Evolutionary conservation across 1,140 invertebrate species (phyloP).

Genomic region (Cheumatopsyche charites): DNA sequence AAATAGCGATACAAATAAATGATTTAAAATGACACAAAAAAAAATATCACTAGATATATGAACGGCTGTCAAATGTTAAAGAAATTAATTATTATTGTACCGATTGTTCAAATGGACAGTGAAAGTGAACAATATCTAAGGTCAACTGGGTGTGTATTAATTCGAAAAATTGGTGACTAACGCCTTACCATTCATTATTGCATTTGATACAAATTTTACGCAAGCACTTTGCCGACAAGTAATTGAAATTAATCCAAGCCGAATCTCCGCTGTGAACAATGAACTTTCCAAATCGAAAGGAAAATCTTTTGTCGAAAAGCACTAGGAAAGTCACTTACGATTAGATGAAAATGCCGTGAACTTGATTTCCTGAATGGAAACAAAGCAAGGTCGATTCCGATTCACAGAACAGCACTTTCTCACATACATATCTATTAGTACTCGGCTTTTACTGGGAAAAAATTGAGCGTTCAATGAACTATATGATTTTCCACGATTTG

Average conservation of each 20-base stretch:
- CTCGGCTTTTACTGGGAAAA: slow-evolving; percentile 18
- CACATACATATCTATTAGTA: slow-evolving; percentile 4
- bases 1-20: background rate
- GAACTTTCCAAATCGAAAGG: too few species aligned
- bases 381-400: slow-evolving; percentile 26
- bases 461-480: background rate
- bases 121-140: slow-evolving; percentile 30
- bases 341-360: slow-evolving; percentile 8
- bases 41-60: background rate
- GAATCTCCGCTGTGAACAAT: background rate
- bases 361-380: slow-evolving; percentile 19
- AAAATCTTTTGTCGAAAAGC: background rate
- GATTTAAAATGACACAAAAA: background rate
- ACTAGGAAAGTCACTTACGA: background rate
- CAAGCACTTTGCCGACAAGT: background rate
- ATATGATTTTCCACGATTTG: background rate
- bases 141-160: slow-evolving; percentile 26
- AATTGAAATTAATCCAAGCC: slow-evolving; percentile 5
- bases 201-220: background rate
- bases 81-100: slow-evolving; percentile 17
- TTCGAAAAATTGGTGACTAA: slow-evolving; percentile 25
- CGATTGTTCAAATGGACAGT: slow-evolving; percentile 21
- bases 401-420: slow-evolving; percentile 10
- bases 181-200: background rate
- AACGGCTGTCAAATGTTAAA: too few species aligned